Percentiles rank a stretch among this genome's conserved stretches.
Evolutionary conservation across 2,888 invertebrate genomes (phyloP).

Genomic region (Heteromyza rotundicornis): DNA sequence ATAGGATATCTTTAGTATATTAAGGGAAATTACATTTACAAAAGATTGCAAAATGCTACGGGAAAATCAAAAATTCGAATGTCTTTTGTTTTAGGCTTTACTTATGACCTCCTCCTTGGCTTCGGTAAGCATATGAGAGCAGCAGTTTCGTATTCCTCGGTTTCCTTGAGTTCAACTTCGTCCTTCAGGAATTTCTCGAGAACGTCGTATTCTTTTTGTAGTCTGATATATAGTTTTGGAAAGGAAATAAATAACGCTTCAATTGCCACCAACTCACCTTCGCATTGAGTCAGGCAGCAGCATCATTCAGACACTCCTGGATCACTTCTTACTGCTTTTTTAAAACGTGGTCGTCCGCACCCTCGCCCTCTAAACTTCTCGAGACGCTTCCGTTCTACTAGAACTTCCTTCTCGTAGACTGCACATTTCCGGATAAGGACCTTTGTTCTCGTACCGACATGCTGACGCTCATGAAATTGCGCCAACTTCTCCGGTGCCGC

Average conservation of each 20-base stretch:
- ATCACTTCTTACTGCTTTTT: constrained; percentile 88
- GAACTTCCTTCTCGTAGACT: constrained; percentile 85
- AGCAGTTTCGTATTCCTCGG: constrained; percentile 75
- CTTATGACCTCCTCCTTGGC: constrained; percentile 64
- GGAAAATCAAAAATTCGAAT: neutral
- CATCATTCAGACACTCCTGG: constrained; percentile 84
- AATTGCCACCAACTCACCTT: constrained; percentile 61
- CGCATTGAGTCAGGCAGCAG: constrained; percentile 92
- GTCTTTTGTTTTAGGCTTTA: constrained; percentile 8
- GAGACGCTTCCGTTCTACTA: constrained; percentile 74
- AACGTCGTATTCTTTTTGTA: constrained; percentile 77
- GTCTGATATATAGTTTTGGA: too few species aligned
- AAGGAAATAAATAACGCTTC: neutral
- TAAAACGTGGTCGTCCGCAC: constrained; percentile 79
- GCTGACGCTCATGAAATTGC: too few species aligned
- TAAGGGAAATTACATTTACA: too few species aligned
- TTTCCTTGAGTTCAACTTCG: constrained; percentile 79
- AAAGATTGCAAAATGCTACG: neutral
- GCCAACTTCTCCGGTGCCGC: too few species aligned
- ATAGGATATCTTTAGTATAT: too few species aligned
- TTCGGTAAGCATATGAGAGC: constrained; percentile 70
- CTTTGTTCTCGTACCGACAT: too few species aligned
- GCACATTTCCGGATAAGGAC: constrained; percentile 89
- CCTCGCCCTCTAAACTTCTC: constrained; percentile 79
- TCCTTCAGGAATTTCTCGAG: constrained; percentile 75